Evolutionary conservation across 2,113 vertebrate genomes (phyloP), one percentile per base, ranked within the genome.

Genomic region (Upupa epops): DNA sequence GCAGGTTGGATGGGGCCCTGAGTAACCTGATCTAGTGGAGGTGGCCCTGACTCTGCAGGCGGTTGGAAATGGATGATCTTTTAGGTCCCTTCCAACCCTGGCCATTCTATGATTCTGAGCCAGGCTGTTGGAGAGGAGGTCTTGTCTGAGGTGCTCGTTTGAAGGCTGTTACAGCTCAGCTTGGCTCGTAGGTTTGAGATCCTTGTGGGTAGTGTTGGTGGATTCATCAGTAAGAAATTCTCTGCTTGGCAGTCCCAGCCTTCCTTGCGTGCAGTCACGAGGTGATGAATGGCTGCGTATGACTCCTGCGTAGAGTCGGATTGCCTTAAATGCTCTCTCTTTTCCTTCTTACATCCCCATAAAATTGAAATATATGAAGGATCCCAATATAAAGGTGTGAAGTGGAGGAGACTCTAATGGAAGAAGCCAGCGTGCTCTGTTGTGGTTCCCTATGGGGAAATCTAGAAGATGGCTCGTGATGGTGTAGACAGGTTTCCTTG

Each of bases 371-470:
- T 68, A n/a, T 22, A 4, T 19, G 3, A 84, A 78, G 28, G 42
- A 36, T 36, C 13, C 19, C 17, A 18, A 5, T 32, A 15, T 34
- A 36, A 58, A 22, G 34, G 8, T 25, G 19, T 18, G 34, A 21
- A 46, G 34, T 34, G 34, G 34, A 18, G 31, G 3, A n/a, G 18
- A n/a, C 55, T 21, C 32, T 37, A 9, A 28, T 29, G 48, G 42
- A 66, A n/a, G 54, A 56, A 86, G 29, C 6, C 40, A n/a, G 17
- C 4, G 0, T 2, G 1, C 11, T 64, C 10, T 68, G 29, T 55
- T 63, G 32, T 46, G 48, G 17, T 46, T 86, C 42, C n/a, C 82
- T 17, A 28, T 19, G 36, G 45, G 48, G 34, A 22, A 49, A 49
- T 71, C 31, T 36, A 14, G 63, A 58, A 63, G n/a, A 20, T 88